Percentiles rank a stretch among this genome's conserved stretches.
Conservation (phyloP, 1,140 invertebrate species). For the Anastatus disparis region DNA sequence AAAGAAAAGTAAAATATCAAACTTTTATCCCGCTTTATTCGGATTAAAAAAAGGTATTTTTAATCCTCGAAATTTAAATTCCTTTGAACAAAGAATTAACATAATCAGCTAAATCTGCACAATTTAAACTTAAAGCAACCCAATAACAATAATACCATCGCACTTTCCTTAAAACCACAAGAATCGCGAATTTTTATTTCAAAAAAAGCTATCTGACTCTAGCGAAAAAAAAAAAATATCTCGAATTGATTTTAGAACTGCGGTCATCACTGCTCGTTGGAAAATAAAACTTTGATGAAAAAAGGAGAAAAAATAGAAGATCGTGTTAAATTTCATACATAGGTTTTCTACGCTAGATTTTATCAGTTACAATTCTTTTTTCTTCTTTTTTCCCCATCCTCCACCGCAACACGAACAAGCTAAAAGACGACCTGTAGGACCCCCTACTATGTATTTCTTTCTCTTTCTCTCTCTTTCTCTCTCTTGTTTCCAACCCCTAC, state of each 20-base stretch:
- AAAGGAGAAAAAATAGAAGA: neutral
- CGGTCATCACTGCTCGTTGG: neutral
- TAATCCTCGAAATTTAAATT: too few species aligned
- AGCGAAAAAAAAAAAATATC: neutral
- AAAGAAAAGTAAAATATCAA: too few species aligned
- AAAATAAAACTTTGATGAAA: neutral
- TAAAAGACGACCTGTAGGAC: neutral
- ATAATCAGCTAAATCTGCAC: too few species aligned
- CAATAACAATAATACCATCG: neutral
- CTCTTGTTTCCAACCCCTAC: neutral
- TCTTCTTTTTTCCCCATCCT: neutral
- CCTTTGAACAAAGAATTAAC: too few species aligned
- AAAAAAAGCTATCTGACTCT: too few species aligned
- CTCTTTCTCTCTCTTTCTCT: neutral
- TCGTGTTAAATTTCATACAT: constrained; percentile 10
- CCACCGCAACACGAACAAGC: neutral
- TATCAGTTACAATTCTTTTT: neutral
- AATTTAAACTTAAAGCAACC: too few species aligned
- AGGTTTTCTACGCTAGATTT: neutral
- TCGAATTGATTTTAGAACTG: constrained; percentile 7
- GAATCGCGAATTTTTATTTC: too few species aligned
- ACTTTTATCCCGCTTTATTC: too few species aligned
- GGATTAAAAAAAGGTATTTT: too few species aligned
- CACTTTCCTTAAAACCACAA: neutral
- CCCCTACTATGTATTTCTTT: neutral